These are phyloP conservation scores for Ennomos erosarius DNA, from an alignment of 2,888 invertebrate species.

Conservation along the genomic window DNA sequence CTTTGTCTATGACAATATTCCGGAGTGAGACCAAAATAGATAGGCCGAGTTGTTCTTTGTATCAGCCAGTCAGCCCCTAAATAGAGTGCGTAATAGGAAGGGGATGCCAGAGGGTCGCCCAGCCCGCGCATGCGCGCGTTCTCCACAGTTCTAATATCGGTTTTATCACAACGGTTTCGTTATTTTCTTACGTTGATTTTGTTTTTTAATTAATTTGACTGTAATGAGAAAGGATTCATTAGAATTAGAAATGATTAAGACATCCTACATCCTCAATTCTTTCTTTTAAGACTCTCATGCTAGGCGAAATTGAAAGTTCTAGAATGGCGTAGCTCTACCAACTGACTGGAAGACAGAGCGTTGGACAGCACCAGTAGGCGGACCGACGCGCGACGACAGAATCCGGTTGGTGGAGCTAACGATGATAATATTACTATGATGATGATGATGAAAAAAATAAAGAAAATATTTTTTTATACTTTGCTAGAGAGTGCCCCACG, in stretches of 20 bases:
- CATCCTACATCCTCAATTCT: too few relatives aligned
- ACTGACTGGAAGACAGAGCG: too few relatives aligned
- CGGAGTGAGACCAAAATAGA: conserved; percentile 80
- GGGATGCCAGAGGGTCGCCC: conserved; percentile 64
- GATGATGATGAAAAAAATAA: too few relatives aligned
- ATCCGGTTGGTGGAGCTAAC: too few relatives aligned
- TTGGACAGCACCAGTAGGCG: too few relatives aligned
- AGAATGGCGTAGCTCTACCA: too few relatives aligned
- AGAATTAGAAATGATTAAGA: neutral
- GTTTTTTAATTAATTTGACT: conserved; percentile 42
- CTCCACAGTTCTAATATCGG: conserved; percentile 68
- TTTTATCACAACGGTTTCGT: conserved; percentile 78
- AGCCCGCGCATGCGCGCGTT: conserved; percentile 70
- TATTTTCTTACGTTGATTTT: conserved; percentile 61
- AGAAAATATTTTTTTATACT: too few relatives aligned
- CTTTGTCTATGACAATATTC: conserved; percentile 78
- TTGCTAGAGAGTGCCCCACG: too few relatives aligned
- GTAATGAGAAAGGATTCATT: conserved; percentile 15
- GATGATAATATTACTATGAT: too few relatives aligned
- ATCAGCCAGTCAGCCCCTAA: conserved; percentile 83
- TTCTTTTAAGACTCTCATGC: too few relatives aligned
- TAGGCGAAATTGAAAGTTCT: too few relatives aligned
- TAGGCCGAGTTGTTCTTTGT: conserved; percentile 78
- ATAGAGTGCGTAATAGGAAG: conserved; percentile 83
- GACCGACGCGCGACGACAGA: too few relatives aligned